phyloP scores from a whole-genome alignment of 2,797 vertebrate species.

The Propithecus deckenii region DNA sequence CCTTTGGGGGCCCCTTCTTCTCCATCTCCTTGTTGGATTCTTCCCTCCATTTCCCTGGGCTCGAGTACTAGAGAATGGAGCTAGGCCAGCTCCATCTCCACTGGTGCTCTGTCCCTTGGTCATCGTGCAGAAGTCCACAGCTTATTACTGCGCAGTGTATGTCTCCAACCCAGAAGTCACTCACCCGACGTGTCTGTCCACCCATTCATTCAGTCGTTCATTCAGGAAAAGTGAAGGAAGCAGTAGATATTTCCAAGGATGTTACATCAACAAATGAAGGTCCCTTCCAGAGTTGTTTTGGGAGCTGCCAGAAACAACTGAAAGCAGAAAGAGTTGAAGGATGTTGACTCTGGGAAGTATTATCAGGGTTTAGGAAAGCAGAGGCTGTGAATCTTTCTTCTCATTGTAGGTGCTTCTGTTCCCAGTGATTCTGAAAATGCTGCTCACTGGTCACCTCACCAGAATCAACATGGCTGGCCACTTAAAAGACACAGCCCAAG shows the following conservation, averaged over 20 bases:
- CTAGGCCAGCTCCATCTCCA: rapidly evolving
- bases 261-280: not conserved
- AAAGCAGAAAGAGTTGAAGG: not conserved
- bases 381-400: not conserved
- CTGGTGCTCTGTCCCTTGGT: not conserved
- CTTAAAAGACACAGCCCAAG: not conserved
- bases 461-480: not conserved
- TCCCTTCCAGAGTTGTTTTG: not conserved
- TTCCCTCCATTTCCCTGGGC: not conserved
- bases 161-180: not conserved
- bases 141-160: not conserved
- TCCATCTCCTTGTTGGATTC: not conserved
- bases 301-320: not conserved
- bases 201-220: not conserved
- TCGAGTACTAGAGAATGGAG: rapidly evolving
- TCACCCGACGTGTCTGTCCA: not conserved
- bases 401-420: not conserved
- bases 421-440: not conserved
- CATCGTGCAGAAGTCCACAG: rapidly evolving
- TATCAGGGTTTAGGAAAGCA: not conserved
- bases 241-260: not conserved
- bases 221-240: not conserved
- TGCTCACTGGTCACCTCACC: not conserved
- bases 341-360: not conserved
- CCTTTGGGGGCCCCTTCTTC: not conserved